A percentile compares a stretch with the other conserved stretches of the same genome.
Evolutionary conservation across 2,888 invertebrate genomes (phyloP).

Genomic region (Diadegma fenestrale): DNA sequence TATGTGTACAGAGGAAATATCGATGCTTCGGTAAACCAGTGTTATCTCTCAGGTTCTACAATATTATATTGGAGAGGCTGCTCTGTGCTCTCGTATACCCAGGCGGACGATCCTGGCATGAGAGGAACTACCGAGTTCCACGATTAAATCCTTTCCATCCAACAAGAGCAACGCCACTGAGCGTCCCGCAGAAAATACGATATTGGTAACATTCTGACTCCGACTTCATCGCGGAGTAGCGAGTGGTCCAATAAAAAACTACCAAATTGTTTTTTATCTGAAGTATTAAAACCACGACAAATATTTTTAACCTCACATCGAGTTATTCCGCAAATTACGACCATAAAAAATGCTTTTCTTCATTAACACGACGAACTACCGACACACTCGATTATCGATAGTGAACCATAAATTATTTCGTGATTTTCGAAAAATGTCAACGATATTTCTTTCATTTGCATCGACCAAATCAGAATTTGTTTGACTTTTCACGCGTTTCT

Average conservation of each 20-base stretch:
- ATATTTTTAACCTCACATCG: too few species aligned
- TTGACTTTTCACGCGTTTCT: not conserved
- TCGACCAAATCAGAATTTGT: not conserved
- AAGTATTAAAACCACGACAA: too few species aligned
- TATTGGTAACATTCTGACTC: not conserved
- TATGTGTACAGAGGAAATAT: constrained; percentile 19
- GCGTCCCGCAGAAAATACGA: constrained; percentile 47
- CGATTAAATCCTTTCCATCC: constrained; percentile 63
- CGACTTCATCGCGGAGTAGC: not conserved
- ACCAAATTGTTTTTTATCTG: too few species aligned
- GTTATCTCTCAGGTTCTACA: constrained; percentile 43
- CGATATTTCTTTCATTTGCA: not conserved
- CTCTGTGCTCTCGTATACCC: constrained; percentile 26
- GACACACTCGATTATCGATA: too few species aligned
- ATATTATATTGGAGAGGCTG: constrained; percentile 9
- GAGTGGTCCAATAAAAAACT: too few species aligned
- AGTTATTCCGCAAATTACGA: too few species aligned
- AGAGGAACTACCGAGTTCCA: constrained; percentile 53
- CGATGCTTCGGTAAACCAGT: constrained; percentile 36
- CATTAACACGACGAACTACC: too few species aligned
- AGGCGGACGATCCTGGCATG: constrained; percentile 44
- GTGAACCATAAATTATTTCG: too few species aligned
- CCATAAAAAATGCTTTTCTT: too few species aligned
- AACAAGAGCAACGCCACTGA: constrained; percentile 54
- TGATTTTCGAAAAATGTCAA: not conserved